Percentiles rank a stretch among this genome's conserved stretches.
These are phyloP conservation scores for Decapterus maruadsi DNA, from an alignment of 2,797 vertebrate species.

Conservation along the genomic window DNA sequence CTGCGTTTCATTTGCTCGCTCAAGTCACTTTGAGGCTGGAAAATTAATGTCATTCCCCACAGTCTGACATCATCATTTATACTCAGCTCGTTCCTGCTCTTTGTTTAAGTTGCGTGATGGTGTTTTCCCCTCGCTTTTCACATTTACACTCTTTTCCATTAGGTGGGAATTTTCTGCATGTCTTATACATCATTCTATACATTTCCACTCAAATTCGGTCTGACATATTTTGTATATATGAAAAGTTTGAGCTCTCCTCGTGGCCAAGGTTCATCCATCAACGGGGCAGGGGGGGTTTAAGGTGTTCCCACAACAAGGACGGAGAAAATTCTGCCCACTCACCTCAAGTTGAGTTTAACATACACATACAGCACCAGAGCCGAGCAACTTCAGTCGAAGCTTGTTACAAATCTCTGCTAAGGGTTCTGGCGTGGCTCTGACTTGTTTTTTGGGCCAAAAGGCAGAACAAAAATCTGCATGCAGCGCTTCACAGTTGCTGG, in stretches of 20 bases:
- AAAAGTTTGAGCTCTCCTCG: not conserved
- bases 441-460: not conserved
- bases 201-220: not conserved
- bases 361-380: not conserved
- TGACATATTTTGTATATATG: not conserved
- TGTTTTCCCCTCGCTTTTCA: not conserved
- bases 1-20: not conserved
- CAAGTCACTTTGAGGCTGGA: not conserved
- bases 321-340: not conserved
- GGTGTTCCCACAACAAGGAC: not conserved
- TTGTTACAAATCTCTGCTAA: constrained; percentile 1
- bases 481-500: not conserved
- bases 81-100: constrained; percentile 16
- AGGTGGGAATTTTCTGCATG: not conserved
- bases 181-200: not conserved
- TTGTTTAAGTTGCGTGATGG: constrained; percentile 22
- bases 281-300: not conserved
- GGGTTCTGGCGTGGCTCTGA: not conserved
- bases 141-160: not conserved
- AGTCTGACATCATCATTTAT: not conserved
- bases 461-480: constrained; percentile 1
- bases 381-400: not conserved
- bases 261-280: not conserved
- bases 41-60: not conserved
- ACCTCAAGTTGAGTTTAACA: constrained; percentile 2